These are phyloP conservation scores for Epinephelus coioides DNA, from an alignment of 2,797 vertebrate species.

Conservation along the genomic window DNA sequence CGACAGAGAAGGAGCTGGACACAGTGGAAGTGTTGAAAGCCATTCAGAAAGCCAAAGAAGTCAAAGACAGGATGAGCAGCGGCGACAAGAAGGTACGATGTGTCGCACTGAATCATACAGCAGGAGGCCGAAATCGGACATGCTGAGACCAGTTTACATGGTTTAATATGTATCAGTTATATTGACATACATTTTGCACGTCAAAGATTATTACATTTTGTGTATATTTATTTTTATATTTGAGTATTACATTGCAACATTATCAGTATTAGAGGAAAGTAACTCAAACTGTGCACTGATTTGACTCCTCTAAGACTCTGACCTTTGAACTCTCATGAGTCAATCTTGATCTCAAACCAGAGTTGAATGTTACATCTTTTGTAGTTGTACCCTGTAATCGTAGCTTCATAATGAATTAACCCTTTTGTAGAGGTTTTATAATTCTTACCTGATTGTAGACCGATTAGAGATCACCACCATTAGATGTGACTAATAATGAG, in stretches of 20 bases:
- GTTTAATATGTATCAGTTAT: neutral
- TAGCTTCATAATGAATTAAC: neutral
- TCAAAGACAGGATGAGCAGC: conserved; percentile 91
- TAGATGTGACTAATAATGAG: neutral
- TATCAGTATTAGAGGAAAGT: neutral
- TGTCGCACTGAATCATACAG: neutral
- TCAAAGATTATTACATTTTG: neutral
- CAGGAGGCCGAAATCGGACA: neutral
- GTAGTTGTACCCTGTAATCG: neutral
- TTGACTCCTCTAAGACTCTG: neutral
- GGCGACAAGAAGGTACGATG: conserved; percentile 91
- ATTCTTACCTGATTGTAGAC: conserved; percentile 23
- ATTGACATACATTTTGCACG: neutral
- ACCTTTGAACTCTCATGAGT: neutral
- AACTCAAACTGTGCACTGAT: neutral
- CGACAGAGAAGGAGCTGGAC: conserved; percentile 96
- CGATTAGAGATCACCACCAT: neutral
- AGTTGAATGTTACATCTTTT: neutral
- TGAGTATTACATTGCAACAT: neutral
- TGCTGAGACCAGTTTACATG: neutral
- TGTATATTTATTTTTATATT: neutral
- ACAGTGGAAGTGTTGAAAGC: conserved; percentile 98
- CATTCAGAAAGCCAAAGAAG: conserved; percentile 98
- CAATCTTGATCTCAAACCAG: neutral
- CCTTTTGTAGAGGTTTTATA: conserved; percentile 21